These are phyloP conservation scores for Podilymbus podiceps DNA, from an alignment of 2,113 vertebrate genomes.

Conservation along the genomic window DNA sequence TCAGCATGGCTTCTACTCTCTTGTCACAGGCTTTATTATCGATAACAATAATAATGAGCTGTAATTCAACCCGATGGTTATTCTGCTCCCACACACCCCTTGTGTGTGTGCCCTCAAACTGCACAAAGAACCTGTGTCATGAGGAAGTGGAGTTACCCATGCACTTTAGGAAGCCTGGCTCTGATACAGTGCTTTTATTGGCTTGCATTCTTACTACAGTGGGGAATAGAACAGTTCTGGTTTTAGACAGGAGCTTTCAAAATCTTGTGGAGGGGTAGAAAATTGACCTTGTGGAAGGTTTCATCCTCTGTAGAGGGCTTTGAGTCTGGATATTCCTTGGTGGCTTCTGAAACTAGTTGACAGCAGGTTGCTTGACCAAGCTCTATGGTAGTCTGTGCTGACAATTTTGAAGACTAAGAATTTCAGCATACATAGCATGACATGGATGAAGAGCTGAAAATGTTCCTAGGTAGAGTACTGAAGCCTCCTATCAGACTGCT, in stretches of 20 bases:
- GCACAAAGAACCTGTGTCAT: neutral
- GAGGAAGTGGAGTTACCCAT: neutral
- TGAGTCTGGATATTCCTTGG: neutral
- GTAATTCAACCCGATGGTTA: neutral
- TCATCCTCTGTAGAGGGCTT: neutral
- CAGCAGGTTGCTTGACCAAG: neutral
- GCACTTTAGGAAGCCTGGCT: neutral
- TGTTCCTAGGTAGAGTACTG: neutral
- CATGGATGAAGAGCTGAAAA: neutral
- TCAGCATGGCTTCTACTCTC: neutral
- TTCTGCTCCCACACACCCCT: neutral
- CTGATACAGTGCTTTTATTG: neutral
- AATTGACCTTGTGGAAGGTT: neutral
- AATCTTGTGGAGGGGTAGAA: neutral
- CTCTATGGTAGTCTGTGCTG: neutral
- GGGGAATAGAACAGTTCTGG: neutral
- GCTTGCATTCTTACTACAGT: neutral
- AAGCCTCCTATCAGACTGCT: neutral
- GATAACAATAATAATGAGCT: conserved; percentile 10
- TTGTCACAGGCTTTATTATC: conserved; percentile 9
- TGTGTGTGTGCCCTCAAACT: neutral
- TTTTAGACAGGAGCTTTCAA: neutral
- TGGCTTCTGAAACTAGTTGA: neutral
- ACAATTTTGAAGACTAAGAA: neutral
- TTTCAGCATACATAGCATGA: neutral